Conservation (phyloP, 2,113 vertebrate genomes). For the Pygoscelis adeliae region DNA sequence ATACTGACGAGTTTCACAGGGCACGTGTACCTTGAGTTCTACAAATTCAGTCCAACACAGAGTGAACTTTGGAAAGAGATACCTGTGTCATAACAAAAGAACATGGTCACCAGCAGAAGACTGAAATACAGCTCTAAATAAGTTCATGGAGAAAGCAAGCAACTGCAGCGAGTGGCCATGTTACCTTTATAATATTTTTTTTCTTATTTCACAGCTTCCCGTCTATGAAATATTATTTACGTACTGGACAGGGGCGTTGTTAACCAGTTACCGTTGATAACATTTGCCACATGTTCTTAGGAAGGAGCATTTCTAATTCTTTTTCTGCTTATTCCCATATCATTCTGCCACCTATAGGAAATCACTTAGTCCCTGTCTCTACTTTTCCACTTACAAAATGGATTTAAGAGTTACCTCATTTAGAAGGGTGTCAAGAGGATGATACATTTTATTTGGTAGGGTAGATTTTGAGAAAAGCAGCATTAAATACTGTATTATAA, state of each 20-base stretch:
- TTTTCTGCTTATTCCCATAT: background rate
- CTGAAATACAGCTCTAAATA: background rate
- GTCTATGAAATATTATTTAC: background rate
- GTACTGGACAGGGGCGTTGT: background rate
- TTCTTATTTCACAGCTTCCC: background rate
- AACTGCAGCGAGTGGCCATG: background rate
- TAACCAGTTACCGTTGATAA: background rate
- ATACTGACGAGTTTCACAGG: constrained; percentile 84
- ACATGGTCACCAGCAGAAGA: background rate
- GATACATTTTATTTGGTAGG: background rate
- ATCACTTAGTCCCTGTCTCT: background rate
- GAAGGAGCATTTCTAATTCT: background rate
- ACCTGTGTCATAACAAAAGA: constrained; percentile 70
- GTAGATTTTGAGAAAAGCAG: background rate
- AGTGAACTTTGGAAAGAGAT: constrained; percentile 85
- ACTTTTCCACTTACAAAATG: background rate
- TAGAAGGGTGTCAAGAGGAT: background rate
- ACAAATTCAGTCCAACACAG: constrained; percentile 89
- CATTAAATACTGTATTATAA: background rate
- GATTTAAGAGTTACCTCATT: background rate
- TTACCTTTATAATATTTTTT: background rate
- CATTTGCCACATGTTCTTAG: background rate
- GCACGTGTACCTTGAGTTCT: constrained; percentile 83
- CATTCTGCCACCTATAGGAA: background rate
- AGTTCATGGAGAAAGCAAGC: background rate